A percentile compares a stretch with the other conserved stretches of the same genome.
Evolutionary conservation across 2,113 vertebrate species (phyloP).

Genomic region (Gymnorhina tibicen): DNA sequence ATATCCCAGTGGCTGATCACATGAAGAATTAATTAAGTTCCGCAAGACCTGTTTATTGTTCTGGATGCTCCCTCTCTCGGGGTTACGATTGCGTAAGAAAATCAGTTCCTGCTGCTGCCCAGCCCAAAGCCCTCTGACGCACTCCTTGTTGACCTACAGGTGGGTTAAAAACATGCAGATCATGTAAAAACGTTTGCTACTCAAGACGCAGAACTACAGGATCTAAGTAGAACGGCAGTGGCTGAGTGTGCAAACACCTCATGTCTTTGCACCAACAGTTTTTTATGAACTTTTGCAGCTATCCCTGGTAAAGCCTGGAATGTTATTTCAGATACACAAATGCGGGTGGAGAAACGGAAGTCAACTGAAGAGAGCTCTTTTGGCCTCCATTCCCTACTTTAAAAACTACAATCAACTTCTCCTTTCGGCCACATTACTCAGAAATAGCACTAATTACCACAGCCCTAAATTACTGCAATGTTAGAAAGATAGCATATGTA

Average conservation of each 20-base stretch:
- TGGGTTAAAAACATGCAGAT: neutral
- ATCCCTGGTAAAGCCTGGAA: neutral
- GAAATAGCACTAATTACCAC: neutral
- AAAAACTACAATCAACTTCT: neutral
- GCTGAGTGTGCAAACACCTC: neutral
- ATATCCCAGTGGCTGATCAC: constrained; percentile 96
- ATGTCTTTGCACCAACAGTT: neutral
- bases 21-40: constrained; percentile 97
- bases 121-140: constrained; percentile 94
- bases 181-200: neutral
- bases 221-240: neutral
- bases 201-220: neutral
- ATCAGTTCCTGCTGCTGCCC: constrained; percentile 97
- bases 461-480: neutral
- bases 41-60: constrained; percentile 96
- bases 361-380: neutral
- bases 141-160: constrained; percentile 94
- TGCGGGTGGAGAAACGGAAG: neutral
- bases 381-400: neutral
- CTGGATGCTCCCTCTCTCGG: constrained; percentile 96
- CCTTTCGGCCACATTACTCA: neutral
- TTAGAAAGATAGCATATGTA: neutral
- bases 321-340: neutral
- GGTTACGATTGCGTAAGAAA: constrained; percentile 94
- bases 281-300: neutral